Evolutionary conservation across 2,113 vertebrate species (phyloP), one percentile per base, ranked within the genome.

Genomic region (Myrmecophaga tridactyla): DNA sequence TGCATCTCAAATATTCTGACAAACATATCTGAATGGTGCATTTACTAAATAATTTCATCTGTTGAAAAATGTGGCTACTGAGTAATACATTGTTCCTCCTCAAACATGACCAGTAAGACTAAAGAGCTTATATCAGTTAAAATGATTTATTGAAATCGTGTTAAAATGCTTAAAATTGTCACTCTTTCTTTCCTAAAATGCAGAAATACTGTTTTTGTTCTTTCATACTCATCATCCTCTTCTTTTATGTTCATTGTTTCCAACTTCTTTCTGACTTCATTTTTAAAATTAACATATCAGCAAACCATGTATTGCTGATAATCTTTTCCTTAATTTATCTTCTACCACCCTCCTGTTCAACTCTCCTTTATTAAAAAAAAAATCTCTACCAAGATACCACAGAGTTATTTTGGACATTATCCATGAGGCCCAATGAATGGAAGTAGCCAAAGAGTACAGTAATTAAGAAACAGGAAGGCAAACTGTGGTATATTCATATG

Each of bases 61-160:
- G 80, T 21, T 67, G 82, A 41, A 75, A 94, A 92, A 34, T 63
- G 8, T 62, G 7, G 23, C 21, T 51, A 51, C 18, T 78, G 1
- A 41, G 39, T 86, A 77, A 90, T 18, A 91, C 62, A 51, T 31
- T n/a, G 18, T n/a, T 82, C 23, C 25, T 67, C 72, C 25, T 63
- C 20, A 21, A 12, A 92, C 77, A 34, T 65, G 3, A 14, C 23
- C 53, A 85, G 3, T 85, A 78, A 84, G 13, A 70, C 36, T 43
- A 67, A 89, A 80, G 17, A 73, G 29, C 25, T 62, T 94, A 34
- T 62, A 51, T 88, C 27, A 67, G 4, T 96, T 76, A 7, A 7
- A 90, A 69, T 85, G 27, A 13, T n/a, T 63, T 84, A 60, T 78
- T 92, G 76, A 90, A 96, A 41, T 83, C 29, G 80, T 36, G 12